These are phyloP conservation scores for Microchirus variegatus DNA, from an alignment of 2,797 vertebrate species.

Conservation along the genomic window DNA sequence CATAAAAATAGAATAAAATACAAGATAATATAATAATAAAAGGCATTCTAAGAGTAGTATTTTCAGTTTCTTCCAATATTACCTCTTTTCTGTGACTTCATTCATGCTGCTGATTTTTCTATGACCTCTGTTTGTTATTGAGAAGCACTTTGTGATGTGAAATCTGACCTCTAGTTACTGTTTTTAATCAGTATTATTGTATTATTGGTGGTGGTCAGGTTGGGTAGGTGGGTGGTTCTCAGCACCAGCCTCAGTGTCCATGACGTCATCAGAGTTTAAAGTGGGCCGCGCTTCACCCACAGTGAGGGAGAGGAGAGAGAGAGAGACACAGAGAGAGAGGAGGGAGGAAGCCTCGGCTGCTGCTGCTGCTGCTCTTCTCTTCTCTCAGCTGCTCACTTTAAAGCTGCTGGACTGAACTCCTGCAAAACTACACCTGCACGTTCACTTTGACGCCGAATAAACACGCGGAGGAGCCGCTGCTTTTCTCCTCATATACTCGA, in stretches of 20 bases:
- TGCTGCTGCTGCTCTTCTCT: too few relatives aligned
- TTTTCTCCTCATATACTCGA: background rate
- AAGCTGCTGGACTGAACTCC: slow-evolving; percentile 21
- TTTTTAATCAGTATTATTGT: too few relatives aligned
- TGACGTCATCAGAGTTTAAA: slow-evolving; percentile 87
- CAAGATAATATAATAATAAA: too few relatives aligned
- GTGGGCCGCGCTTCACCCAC: slow-evolving; percentile 81
- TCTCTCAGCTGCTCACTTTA: slow-evolving; percentile 36
- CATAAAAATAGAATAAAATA: too few relatives aligned
- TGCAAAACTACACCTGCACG: slow-evolving; percentile 12
- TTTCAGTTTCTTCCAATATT: too few relatives aligned
- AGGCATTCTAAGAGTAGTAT: too few relatives aligned
- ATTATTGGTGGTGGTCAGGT: background rate
- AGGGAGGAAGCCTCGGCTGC: slow-evolving; percentile 32
- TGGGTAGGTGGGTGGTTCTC: slow-evolving; percentile 1
- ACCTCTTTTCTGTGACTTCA: too few relatives aligned
- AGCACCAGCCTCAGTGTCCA: slow-evolving; percentile 53
- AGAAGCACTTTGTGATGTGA: too few relatives aligned
- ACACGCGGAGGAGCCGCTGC: slow-evolving; percentile 37
- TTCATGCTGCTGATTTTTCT: too few relatives aligned
- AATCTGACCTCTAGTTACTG: too few relatives aligned
- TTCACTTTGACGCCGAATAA: background rate
- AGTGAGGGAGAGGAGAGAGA: slow-evolving; percentile 43
- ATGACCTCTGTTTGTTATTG: too few relatives aligned
- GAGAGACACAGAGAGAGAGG: slow-evolving; percentile 29